Evolutionary conservation across 2,888 invertebrate genomes (phyloP).

Genomic region (Stenurella melanura): DNA sequence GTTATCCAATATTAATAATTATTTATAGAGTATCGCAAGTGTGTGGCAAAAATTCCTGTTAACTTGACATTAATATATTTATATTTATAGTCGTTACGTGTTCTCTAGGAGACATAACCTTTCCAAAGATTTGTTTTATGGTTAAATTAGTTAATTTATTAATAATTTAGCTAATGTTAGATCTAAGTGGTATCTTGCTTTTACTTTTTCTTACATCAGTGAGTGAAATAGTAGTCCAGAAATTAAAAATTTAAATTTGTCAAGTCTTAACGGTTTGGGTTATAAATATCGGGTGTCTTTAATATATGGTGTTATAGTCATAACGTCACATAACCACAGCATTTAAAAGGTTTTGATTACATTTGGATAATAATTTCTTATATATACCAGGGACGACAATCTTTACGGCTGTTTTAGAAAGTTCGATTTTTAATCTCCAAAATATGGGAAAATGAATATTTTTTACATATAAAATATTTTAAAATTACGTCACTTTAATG

Average conservation of each 20-base stretch:
- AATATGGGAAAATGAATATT: too few relatives aligned
- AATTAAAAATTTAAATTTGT: not conserved
- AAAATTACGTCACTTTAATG: too few relatives aligned
- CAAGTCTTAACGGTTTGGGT: not conserved
- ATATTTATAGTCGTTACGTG: not conserved
- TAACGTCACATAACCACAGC: too few relatives aligned
- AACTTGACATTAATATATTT: not conserved
- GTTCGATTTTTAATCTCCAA: too few relatives aligned
- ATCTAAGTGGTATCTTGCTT: not conserved
- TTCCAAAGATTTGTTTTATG: not conserved
- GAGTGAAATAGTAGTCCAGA: not conserved
- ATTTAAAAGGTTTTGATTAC: too few relatives aligned
- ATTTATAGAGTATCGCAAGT: not conserved
- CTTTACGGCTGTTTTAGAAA: too few relatives aligned
- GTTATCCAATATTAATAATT: not conserved
- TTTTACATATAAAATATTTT: too few relatives aligned
- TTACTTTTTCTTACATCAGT: not conserved
- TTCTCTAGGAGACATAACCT: not conserved
- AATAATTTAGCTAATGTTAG: not conserved
- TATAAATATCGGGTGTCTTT: not conserved
- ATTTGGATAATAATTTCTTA: too few relatives aligned
- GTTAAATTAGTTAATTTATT: not conserved
- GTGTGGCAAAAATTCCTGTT: not conserved
- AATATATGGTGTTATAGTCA: too few relatives aligned
- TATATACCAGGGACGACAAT: too few relatives aligned